phyloP scores from a whole-genome alignment of 2,797 vertebrate species.

The Botia kubotai region DNA sequence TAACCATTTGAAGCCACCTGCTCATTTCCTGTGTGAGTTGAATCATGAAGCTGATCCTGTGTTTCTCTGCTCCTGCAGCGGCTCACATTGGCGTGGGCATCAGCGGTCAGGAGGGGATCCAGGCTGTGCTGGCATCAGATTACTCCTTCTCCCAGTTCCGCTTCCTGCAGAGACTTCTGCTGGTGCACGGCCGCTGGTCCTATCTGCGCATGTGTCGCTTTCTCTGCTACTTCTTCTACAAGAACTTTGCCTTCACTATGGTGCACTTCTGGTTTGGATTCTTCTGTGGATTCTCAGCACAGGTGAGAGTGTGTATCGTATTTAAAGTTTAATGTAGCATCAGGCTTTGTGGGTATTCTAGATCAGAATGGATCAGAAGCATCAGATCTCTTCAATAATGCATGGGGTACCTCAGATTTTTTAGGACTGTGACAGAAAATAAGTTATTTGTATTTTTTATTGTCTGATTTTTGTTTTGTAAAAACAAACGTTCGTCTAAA shows the following conservation, averaged over 20 bases:
- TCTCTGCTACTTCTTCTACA: constrained; percentile 98
- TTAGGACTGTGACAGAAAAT: background rate
- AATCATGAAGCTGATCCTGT: background rate
- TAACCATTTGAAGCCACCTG: background rate
- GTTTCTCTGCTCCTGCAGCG: constrained; percentile 69
- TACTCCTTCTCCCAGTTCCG: constrained; percentile 97
- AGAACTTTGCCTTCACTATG: constrained; percentile 99
- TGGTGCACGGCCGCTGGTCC: constrained; percentile 96
- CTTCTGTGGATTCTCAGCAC: constrained; percentile 96
- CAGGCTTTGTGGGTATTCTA: background rate
- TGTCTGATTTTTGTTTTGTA: no score
- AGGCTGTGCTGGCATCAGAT: constrained; percentile 90
- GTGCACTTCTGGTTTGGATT: constrained; percentile 99
- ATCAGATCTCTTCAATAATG: background rate
- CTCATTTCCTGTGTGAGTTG: background rate
- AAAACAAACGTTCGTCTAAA: no score
- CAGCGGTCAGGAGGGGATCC: constrained; percentile 95
- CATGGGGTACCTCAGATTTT: background rate
- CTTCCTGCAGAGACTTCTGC: constrained; percentile 91
- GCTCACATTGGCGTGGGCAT: constrained; percentile 95
- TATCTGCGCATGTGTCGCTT: constrained; percentile 97
- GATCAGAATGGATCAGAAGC: background rate
- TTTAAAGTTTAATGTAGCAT: background rate
- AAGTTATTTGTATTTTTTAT: no score
- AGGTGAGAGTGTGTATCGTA: constrained; percentile 75